These are phyloP conservation scores for Chymomyza caudatula DNA, from an alignment of 2,888 invertebrate genomes.

Conservation along the genomic window DNA sequence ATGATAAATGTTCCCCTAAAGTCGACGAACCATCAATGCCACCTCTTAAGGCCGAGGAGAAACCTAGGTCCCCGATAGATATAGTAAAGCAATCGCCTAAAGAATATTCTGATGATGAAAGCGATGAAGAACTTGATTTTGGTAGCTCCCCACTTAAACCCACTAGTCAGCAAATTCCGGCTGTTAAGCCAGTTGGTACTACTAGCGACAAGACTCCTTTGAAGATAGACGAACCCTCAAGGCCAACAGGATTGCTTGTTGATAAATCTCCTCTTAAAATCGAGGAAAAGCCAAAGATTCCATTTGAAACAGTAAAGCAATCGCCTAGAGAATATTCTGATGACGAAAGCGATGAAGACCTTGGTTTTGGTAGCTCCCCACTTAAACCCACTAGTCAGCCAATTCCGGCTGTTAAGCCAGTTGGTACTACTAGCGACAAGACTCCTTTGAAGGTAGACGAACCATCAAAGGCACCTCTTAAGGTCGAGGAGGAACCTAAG, in stretches of 20 bases:
- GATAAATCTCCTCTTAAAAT: not conserved
- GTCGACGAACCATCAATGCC: not conserved
- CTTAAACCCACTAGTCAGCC: not conserved
- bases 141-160: no score
- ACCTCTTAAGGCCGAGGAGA: not conserved
- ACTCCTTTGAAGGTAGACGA: not conserved
- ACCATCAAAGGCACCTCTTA: not conserved
- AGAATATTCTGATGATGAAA: no score
- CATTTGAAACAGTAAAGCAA: not conserved
- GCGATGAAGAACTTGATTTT: no score
- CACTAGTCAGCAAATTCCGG: no score
- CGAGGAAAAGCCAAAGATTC: not conserved
- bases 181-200: no score
- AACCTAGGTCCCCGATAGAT: not conserved
- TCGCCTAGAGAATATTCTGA: not conserved
- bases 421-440: not conserved
- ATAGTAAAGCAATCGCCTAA: no score
- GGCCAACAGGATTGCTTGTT: not conserved
- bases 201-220: no score
- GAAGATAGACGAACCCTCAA: no score
- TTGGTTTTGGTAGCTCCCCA: not conserved
- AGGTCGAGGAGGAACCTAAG: not conserved
- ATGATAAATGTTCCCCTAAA: not conserved
- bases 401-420: not conserved
- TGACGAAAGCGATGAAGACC: constrained; percentile 5